Evolutionary conservation across 35 echinoderm and acorn worm species (phyloP).

Genomic region (Stichopus chloronotus): DNA sequence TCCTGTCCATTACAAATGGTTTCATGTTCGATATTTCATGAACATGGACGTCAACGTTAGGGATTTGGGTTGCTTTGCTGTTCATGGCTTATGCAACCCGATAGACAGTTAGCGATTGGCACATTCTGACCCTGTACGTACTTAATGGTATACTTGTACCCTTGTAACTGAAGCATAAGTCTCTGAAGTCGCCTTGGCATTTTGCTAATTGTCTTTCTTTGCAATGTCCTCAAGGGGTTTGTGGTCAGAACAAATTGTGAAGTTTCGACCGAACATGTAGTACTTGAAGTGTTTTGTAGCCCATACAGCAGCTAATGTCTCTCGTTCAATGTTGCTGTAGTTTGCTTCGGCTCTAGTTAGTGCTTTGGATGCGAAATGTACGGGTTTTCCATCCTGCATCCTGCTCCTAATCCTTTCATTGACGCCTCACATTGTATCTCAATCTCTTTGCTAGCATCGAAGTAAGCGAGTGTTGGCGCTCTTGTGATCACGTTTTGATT

Average conservation of each 20-base stretch:
- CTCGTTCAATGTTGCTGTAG: constrained; percentile 56
- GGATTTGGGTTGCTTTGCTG: not conserved
- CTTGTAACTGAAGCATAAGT: constrained; percentile 52
- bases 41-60: constrained; percentile 10
- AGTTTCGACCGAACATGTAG: too few species aligned
- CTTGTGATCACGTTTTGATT: not conserved
- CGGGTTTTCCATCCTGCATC: constrained; percentile 36
- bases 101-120: too few species aligned
- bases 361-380: constrained; percentile 32
- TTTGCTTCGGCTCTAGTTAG: constrained; percentile 38
- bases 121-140: too few species aligned
- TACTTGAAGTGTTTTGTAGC: too few species aligned
- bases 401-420: constrained; percentile 46
- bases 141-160: constrained; percentile 1
- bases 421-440: constrained; percentile 23
- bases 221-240: not conserved
- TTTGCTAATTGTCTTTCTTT: constrained; percentile 43
- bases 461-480: constrained; percentile 23
- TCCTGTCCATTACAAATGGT: constrained; percentile 42
- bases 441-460: constrained; percentile 35
- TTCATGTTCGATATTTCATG: constrained; percentile 41
- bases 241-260: constrained; percentile 53
- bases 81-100: not conserved
- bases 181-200: constrained; percentile 49
- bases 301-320: too few species aligned